Evolutionary conservation across 2,888 invertebrate genomes (phyloP), one percentile per base, ranked within the genome.

Genomic region (Troides aeacus): DNA sequence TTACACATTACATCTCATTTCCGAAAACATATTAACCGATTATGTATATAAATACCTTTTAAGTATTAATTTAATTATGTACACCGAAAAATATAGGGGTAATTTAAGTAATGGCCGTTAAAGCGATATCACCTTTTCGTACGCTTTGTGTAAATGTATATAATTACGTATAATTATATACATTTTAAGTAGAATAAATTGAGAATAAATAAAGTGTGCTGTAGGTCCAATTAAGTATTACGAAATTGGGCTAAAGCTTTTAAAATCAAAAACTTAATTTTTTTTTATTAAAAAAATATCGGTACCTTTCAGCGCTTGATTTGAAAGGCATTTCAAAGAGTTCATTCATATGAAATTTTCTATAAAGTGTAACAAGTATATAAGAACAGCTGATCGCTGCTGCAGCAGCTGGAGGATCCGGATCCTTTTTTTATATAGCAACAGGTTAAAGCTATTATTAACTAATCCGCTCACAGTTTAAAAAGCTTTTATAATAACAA

Each of bases 11-110:
- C 30, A 46, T n/a, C 60, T 50, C 53, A 57, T 60, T 66, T 60
- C 60, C 66, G 42, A 60, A 59, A 36, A 66, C 50, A 65, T 59
- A 59, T 60, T 46, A 59, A 21, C 46, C 59, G 58, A 12, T 4
- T 65, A 50, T 50, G 60, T 65, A 15, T n/a, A n/a, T 66, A 53
- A 60, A 61, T 50, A 23, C 4, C 2, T n/a, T 21, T 57, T 57
- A 57, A 57, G 57, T 58, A 60, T 50, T 36, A 60, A 50, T 53
- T 61, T 61, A 23, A 66, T 66, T 23, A 66, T 21, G n/a, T n/a
- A 60, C 18, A n/a, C 46, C 30, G 50, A 61, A 39, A 60, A 36
- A 10, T 60, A 60, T 39, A 39, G 60, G 30, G 10, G 59, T 10
- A 59, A 59, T 59, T 59, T 59, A 12, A 17, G 59, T 59, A 30